These are phyloP conservation scores for Agriopis aurantiaria DNA, from an alignment of 2,888 invertebrate genomes.

Conservation along the genomic window DNA sequence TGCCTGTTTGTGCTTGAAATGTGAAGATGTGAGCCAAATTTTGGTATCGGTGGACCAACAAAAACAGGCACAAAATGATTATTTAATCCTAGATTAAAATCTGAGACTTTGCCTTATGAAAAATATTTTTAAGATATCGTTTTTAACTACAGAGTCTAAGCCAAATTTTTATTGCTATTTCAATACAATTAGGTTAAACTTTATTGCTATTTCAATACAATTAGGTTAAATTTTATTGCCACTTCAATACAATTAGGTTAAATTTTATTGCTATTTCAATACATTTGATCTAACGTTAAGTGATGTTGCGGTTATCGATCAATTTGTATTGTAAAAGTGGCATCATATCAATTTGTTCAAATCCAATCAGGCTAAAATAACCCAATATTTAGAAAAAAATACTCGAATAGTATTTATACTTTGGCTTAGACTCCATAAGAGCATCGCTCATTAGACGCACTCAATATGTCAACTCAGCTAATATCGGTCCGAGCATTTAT, in stretches of 20 bases:
- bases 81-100: constrained; percentile 7
- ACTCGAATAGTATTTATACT: background rate
- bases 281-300: background rate
- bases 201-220: background rate
- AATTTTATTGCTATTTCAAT: background rate
- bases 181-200: background rate
- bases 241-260: background rate
- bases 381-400: background rate
- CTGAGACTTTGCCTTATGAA: constrained; percentile 26
- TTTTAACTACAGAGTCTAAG: background rate
- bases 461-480: background rate
- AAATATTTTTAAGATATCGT: constrained; percentile 9
- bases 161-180: background rate
- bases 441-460: background rate
- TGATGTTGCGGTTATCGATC: background rate
- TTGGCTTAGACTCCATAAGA: constrained; percentile 3
- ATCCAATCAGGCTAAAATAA: no score
- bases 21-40: no score
- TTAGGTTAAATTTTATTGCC: no score
- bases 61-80: background rate
- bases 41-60: no score
- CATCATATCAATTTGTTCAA: no score
- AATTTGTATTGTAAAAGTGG: background rate
- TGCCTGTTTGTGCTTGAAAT: no score
- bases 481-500: background rate